Evolutionary conservation across 2,888 invertebrate species (phyloP), one percentile per base, ranked within the genome.

Genomic region (Saturnia pavonia): DNA sequence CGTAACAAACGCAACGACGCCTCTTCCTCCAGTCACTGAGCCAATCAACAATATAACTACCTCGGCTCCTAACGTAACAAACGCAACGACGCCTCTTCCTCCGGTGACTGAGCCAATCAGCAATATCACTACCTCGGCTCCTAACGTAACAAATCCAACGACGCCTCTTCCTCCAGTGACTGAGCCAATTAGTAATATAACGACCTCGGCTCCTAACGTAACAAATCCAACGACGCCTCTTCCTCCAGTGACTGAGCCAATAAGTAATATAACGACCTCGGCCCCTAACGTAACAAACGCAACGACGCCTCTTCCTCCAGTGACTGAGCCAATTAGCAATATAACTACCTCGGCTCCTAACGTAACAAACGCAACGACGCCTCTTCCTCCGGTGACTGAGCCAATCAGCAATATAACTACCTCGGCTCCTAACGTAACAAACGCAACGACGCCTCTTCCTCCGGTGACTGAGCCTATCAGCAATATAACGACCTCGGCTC

Each of bases 231-330:
- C 34, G 6, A 34, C 34, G 34, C 6, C 34, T 34, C 34, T 2
- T 34, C 34, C 34, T 34, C 34, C 34, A 34, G 34, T 34, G 34
- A 34, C 34, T 34, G 34, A 34, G 6, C 34, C 34, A 34, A 34
- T 34, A 2, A 34, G 34, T 7, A 63, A 63, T 34, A 19, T 63
- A 12, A 63, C 63, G 0, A 63, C 63, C 0, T 11, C 14, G 34
- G 63, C 27, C 7, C 63, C 27, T 34, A 63, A 63, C 25, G 63
- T 34, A 19, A 63, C 63, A 34, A 63, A 63, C 63, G 63, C 27
- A 16, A 63, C 63, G 16, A 63, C 63, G 4, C 63, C 63, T 34
- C 11, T 8, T 2, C 54, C 54, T 22, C 54, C 54, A 6, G 54
- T 54, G 2, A 54, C 54, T 54, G 54, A 12, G n/a, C 54, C 54